Conservation (phyloP, 2,888 invertebrate species). For the Amphipyra tragopoginis region DNA sequence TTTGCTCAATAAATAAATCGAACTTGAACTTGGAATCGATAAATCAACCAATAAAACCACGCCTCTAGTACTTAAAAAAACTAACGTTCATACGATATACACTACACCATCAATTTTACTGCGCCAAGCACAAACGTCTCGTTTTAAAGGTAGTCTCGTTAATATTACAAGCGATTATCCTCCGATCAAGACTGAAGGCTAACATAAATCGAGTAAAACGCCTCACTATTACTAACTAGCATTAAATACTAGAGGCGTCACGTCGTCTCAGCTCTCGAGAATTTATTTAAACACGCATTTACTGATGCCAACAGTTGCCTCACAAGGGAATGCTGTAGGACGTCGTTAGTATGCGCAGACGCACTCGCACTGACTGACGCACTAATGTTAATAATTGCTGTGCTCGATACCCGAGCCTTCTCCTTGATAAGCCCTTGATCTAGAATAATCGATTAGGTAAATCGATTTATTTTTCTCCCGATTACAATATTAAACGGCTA, state of each 20-base stretch:
- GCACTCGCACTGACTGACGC: slow-evolving; percentile 48
- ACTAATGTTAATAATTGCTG: slow-evolving; percentile 57
- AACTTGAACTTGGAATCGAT: not conserved
- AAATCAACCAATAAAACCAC: slow-evolving; percentile 2
- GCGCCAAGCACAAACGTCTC: slow-evolving; percentile 6
- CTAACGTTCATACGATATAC: not conserved
- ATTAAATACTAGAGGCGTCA: slow-evolving; percentile 34
- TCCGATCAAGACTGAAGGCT: slow-evolving; percentile 39
- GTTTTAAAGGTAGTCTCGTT: slow-evolving; percentile 30
- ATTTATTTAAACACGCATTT: slow-evolving; percentile 49
- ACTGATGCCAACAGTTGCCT: slow-evolving; percentile 70
- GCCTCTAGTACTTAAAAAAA: not conserved
- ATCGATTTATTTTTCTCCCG: slow-evolving; percentile 49
- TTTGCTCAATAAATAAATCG: not conserved
- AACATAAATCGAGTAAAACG: slow-evolving; percentile 44
- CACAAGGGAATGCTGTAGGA: slow-evolving; percentile 71
- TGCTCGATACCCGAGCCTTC: slow-evolving; percentile 61
- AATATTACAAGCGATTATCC: slow-evolving; percentile 37
- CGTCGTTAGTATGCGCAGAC: slow-evolving; percentile 75
- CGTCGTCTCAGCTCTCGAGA: slow-evolving; percentile 34
- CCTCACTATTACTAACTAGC: slow-evolving; percentile 20
- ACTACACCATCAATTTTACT: slow-evolving; percentile 18
- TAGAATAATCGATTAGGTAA: slow-evolving; percentile 60
- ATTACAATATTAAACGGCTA: slow-evolving; percentile 24
- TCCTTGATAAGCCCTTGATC: slow-evolving; percentile 72